Percentiles rank a stretch among this genome's conserved stretches.
phyloP scores from a whole-genome alignment of 2,888 invertebrate genomes.

The Aethes cnicana region DNA sequence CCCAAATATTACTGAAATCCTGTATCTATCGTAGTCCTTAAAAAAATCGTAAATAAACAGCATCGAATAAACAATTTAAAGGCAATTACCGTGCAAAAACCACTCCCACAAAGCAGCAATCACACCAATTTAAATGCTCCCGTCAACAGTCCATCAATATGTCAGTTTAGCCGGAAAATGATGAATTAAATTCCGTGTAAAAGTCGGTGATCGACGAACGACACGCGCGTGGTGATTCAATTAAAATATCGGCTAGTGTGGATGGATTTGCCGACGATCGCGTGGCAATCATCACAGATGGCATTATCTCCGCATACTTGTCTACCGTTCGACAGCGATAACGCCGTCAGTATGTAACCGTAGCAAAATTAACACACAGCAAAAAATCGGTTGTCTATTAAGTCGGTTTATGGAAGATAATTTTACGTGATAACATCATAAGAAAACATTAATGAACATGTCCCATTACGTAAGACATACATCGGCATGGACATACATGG shows the following conservation, averaged over 20 bases:
- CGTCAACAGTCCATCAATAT: constrained; percentile 53
- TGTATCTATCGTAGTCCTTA: too few relatives aligned
- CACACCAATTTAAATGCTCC: constrained; percentile 48
- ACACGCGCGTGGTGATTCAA: constrained; percentile 47
- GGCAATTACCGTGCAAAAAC: constrained; percentile 46
- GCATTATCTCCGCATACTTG: too few relatives aligned
- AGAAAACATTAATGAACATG: too few relatives aligned
- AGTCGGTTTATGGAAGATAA: too few relatives aligned
- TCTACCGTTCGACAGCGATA: constrained; percentile 6
- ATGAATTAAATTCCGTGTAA: constrained; percentile 59
- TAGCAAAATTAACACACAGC: too few relatives aligned
- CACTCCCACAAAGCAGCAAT: constrained; percentile 43
- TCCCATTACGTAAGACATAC: too few relatives aligned
- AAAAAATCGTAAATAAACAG: constrained; percentile 6
- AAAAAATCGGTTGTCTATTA: too few relatives aligned
- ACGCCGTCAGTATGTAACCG: too few relatives aligned
- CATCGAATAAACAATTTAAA: constrained; percentile 42
- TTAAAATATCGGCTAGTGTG: constrained; percentile 52
- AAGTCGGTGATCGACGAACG: constrained; percentile 48
- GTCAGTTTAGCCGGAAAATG: constrained; percentile 56
- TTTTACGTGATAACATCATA: too few relatives aligned
- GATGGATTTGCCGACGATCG: constrained; percentile 34
- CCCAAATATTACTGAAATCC: too few relatives aligned
- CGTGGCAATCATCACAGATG: constrained; percentile 30
- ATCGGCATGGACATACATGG: too few relatives aligned